Evolutionary conservation across 1,140 invertebrate species (phyloP).

Genomic region (Nylanderia fulva): DNA sequence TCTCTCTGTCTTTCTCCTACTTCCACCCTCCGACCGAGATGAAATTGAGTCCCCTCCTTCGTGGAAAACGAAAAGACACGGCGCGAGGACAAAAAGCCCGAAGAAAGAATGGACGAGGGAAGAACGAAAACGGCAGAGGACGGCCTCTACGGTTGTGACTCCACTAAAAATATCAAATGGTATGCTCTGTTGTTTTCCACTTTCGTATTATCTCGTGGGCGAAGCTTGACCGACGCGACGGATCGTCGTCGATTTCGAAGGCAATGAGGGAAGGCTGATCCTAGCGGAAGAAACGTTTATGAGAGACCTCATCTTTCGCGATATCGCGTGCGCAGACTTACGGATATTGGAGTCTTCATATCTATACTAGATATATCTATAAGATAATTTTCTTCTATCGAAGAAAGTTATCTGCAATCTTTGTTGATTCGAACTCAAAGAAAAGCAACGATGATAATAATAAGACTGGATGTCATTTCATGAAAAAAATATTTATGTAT

Average conservation of each 20-base stretch:
- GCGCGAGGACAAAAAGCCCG: slow-evolving; percentile 26
- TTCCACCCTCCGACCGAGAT: slow-evolving; percentile 48
- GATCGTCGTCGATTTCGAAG: slow-evolving; percentile 1
- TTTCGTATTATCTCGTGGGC: not conserved
- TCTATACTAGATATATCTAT: not conserved
- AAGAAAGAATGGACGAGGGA: slow-evolving; percentile 48
- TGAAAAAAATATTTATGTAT: too few relatives aligned
- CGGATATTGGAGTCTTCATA: not conserved
- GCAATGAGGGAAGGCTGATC: not conserved
- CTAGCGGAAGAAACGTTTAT: not conserved
- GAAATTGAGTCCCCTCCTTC: slow-evolving; percentile 63
- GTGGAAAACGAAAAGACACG: slow-evolving; percentile 47
- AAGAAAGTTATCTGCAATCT: not conserved
- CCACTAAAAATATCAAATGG: slow-evolving; percentile 61
- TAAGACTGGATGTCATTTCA: not conserved
- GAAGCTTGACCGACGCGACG: slow-evolving; percentile 19
- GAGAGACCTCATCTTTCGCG: not conserved
- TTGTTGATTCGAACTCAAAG: not conserved
- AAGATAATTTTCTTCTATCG: not conserved
- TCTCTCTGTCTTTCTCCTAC: slow-evolving; percentile 43
- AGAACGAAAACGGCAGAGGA: slow-evolving; percentile 34
- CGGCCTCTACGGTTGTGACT: slow-evolving; percentile 13
- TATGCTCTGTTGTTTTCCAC: slow-evolving; percentile 34
- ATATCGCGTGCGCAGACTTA: not conserved
- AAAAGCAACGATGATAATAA: slow-evolving; percentile 8